Evolutionary conservation across 1,140 invertebrate species (phyloP), one percentile per base, ranked within the genome.

Genomic region (Saccostrea echinata): DNA sequence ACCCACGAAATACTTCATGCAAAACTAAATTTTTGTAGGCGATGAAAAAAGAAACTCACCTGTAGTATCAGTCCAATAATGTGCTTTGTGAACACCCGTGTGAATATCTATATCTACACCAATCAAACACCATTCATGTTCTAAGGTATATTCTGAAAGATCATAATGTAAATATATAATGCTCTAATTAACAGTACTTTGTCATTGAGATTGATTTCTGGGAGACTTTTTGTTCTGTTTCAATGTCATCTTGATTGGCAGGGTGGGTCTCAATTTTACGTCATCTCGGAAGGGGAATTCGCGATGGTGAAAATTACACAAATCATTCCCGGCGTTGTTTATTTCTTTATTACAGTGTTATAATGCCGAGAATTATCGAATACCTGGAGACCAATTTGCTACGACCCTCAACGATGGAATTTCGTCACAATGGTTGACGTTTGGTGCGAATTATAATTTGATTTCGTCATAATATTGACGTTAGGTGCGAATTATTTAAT

Each of bases 181-280:
- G 68, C 68, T 76, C 68, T 76, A 76, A 76, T 76, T 76, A 76
- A 76, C 68, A 76, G 68, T 76, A 76, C 30, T 76, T 76, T 76
- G 68, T 76, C 68, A 30, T 27, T 30, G 27, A 33, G 68, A 76
- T 76, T 76, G 68, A 76, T 76, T 76, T 76, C 27, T 76, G 68
- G 27, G 24, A 30, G 68, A 76, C 64, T 71, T 76, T 76, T 76
- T 76, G 68, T 76, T 76, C 68, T 76, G 11, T 27, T 76, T 76
- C 68, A 76, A 76, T 76, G 68, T 76, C 27, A 76, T 76, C 68
- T 76, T 76, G 11, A 76, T 76, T 76, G 68, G 4, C 27, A 24
- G 68, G 68, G 68, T 76, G 30, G 27, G 68, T 76, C 27, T 18
- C 24, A 76, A 30, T 76, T 76, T 30, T 76, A 76, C 68, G 68